Evolutionary conservation across 2,797 vertebrate species (phyloP).

Genomic region (Phoeniculus purpureus): DNA sequence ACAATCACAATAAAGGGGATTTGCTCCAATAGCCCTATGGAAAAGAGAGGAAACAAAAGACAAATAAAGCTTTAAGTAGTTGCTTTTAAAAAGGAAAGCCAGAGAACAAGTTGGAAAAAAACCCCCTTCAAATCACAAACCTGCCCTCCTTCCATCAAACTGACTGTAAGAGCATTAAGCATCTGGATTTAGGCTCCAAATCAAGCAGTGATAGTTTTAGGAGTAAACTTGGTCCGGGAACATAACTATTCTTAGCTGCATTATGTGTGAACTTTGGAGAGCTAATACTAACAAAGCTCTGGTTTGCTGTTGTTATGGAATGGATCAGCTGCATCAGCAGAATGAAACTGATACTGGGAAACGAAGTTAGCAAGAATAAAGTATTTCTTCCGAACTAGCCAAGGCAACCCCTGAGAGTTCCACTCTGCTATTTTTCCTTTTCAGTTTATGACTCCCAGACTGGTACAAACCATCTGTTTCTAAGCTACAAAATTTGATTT

Average conservation of each 20-base stretch:
- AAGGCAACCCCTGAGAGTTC: neutral
- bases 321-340: neutral
- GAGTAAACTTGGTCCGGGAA: neutral
- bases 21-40: constrained; percentile 93
- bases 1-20: constrained; percentile 96
- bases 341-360: constrained; percentile 9
- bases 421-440: neutral
- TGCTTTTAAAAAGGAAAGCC: constrained; percentile 18
- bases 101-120: neutral
- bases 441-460: constrained; percentile 13
- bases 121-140: neutral
- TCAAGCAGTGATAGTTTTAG: neutral
- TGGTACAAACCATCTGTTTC: constrained; percentile 44
- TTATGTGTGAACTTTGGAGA: neutral
- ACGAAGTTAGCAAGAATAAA: constrained; percentile 2
- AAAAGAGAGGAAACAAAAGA: constrained; percentile 22
- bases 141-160: neutral
- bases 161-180: neutral
- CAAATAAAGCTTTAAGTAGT: neutral
- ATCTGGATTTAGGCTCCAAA: neutral
- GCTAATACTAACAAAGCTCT: neutral
- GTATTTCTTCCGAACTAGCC: neutral
- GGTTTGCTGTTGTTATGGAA: neutral
- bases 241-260: neutral
- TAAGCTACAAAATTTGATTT: constrained; percentile 41